These are phyloP conservation scores for Tachypleus tridentatus DNA, from an alignment of 1,140 invertebrate species.

Conservation along the genomic window DNA sequence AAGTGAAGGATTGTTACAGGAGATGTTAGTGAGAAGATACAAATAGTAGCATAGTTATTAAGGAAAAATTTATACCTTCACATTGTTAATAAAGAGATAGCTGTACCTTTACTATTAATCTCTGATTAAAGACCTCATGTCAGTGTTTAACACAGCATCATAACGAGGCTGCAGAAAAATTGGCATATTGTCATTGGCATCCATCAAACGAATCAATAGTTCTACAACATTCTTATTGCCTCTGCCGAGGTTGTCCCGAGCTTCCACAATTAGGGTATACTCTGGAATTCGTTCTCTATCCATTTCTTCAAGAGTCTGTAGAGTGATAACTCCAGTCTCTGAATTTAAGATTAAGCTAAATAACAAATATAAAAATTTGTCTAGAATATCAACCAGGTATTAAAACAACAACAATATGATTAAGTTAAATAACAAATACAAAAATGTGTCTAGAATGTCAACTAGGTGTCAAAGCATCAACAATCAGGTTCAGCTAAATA, in stretches of 20 bases:
- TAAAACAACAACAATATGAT: neutral
- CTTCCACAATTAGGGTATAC: slow-evolving; percentile 66
- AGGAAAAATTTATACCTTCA: neutral
- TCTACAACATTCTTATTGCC: slow-evolving; percentile 38
- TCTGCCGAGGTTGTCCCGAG: slow-evolving; percentile 65
- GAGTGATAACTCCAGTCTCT: slow-evolving; percentile 64
- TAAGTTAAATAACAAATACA: slow-evolving; percentile 2
- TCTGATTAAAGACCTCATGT: slow-evolving; percentile 39
- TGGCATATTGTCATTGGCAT: slow-evolving; percentile 65
- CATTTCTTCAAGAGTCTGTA: slow-evolving; percentile 51
- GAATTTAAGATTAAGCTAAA: slow-evolving; percentile 65
- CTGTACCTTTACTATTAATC: slow-evolving; percentile 28
- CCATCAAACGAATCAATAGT: slow-evolving; percentile 23
- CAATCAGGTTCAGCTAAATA: no score
- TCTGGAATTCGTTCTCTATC: slow-evolving; percentile 60
- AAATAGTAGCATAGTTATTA: no score
- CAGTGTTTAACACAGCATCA: slow-evolving; percentile 62
- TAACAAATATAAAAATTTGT: slow-evolving; percentile 21
- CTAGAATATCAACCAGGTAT: neutral
- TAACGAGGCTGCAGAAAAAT: slow-evolving; percentile 64
- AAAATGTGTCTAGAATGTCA: neutral
- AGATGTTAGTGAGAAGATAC: no score
- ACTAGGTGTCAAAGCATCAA: no score
- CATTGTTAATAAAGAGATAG: neutral
- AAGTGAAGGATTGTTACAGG: no score